A percentile compares a stretch with the other conserved stretches of the same genome.
phyloP scores from a whole-genome alignment of 2,888 invertebrate genomes.

The Coenonympha glycerion region DNA sequence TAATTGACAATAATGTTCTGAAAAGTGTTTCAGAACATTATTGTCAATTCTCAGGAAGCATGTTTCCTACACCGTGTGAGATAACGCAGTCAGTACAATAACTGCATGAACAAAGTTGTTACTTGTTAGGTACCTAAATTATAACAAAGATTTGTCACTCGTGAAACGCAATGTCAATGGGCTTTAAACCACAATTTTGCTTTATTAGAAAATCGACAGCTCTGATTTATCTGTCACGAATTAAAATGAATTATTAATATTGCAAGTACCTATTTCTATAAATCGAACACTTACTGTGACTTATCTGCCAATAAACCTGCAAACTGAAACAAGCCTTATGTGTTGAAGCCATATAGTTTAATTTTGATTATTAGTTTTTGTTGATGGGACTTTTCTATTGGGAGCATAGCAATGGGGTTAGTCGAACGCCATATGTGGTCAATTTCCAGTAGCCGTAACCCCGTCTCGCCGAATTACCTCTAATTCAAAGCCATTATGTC shows the following conservation, averaged over 20 bases:
- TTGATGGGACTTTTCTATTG: not conserved
- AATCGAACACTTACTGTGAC: not conserved
- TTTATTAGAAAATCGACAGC: conserved; percentile 26
- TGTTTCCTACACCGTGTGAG: too few relatives aligned
- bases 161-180: not conserved
- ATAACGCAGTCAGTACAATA: too few relatives aligned
- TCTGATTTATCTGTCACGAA: conserved; percentile 44
- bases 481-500: conserved; percentile 60
- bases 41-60: too few relatives aligned
- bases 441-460: conserved; percentile 45
- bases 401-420: conserved; percentile 25
- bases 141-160: not conserved
- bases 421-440: conserved; percentile 63
- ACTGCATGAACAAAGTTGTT: too few relatives aligned
- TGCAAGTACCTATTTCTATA: conserved; percentile 39
- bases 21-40: too few relatives aligned
- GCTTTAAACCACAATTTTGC: conserved; percentile 8
- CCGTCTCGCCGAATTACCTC: conserved; percentile 56
- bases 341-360: not conserved
- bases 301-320: conserved; percentile 18
- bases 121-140: too few relatives aligned
- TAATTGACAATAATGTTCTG: too few relatives aligned
- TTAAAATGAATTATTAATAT: conserved; percentile 56
- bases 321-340: conserved; percentile 20
- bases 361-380: not conserved